A percentile compares a stretch with the other conserved stretches of the same genome.
These are phyloP conservation scores for Xestoiulus laeticollis DNA, from an alignment of 2,888 invertebrate genomes.

Conservation along the genomic window DNA sequence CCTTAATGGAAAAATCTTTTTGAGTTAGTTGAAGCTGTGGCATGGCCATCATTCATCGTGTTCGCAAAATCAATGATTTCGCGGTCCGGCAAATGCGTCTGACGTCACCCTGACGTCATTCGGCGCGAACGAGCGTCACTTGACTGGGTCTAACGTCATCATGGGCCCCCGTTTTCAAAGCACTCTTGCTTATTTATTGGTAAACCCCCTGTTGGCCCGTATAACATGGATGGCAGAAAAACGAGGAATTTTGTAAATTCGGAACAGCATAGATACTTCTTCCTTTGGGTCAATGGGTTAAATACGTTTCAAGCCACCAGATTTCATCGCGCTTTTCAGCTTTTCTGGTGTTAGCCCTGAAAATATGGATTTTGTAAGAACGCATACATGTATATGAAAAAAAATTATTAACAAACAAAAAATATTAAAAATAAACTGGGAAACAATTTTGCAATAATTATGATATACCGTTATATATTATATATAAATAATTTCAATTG, in stretches of 20 bases:
- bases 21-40: not conserved
- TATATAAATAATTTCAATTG: not conserved
- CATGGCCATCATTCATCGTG: not conserved
- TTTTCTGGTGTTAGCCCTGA: not conserved
- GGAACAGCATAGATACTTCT: not conserved
- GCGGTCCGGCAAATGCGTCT: slow-evolving; percentile 14
- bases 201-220: slow-evolving; percentile 8
- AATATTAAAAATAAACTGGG: not conserved
- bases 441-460: not conserved
- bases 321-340: not conserved
- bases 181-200: slow-evolving; percentile 3
- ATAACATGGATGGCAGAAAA: not conserved
- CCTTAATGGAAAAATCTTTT: not conserved
- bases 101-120: slow-evolving; percentile 6
- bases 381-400: not conserved
- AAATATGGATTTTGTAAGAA: not conserved
- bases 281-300: not conserved
- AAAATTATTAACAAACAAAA: not conserved
- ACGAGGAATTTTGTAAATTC: not conserved
- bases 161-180: not conserved
- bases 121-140: not conserved
- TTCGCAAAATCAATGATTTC: slow-evolving; percentile 25
- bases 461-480: not conserved
- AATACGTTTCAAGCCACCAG: not conserved
- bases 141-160: not conserved